Evolutionary conservation across 2,113 vertebrate species (phyloP), one percentile per base, ranked within the genome.

Genomic region (Athene noctua): DNA sequence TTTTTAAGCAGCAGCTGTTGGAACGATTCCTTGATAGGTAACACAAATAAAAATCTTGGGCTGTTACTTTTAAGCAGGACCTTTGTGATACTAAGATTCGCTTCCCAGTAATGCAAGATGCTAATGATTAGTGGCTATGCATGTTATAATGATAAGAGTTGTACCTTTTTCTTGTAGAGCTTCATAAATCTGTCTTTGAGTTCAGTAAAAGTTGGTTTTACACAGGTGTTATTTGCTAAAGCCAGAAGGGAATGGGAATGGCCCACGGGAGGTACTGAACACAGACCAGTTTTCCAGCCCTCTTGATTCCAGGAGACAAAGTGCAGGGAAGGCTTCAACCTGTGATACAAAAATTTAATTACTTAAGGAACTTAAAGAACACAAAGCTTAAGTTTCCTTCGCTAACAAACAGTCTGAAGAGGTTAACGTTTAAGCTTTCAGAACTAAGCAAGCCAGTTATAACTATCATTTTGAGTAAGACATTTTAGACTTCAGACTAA

Each of bases 271-370:
- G 99, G 99, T 20, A 99, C 98, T 5, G 99, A 99, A 94, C 99
- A 99, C 81, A 99, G 97, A 66, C 99, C 98, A 1, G 99, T 99
- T 97, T 99, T 99, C 99, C 99, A 99, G 62, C 99, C 99, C 93
- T 99, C 99, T 97, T 99, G 99, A 97, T 99, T 99, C 99, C 99
- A 99, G 9, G 98, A 99, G 16, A 99, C 98, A 92, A 99, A 99
- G 6, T 98, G 98, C 78, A 99, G 98, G 27, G 98, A 98, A 75
- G 99, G 98, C 84, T 98, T 99, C 80, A 99, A 97, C 86, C 99
- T 99, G 92, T 26, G 81, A 95, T 7, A 92, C 1, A 92, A 83
- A 97, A 90, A 85, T 25, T 21, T 44, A 90, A 34, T 70, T 97
- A 92, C 6, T n/a, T 32, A 52, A 54, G 42, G 36, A 95, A 46